phyloP scores from a whole-genome alignment of 1,140 invertebrate species.

The Oncopeltus fasciatus region DNA sequence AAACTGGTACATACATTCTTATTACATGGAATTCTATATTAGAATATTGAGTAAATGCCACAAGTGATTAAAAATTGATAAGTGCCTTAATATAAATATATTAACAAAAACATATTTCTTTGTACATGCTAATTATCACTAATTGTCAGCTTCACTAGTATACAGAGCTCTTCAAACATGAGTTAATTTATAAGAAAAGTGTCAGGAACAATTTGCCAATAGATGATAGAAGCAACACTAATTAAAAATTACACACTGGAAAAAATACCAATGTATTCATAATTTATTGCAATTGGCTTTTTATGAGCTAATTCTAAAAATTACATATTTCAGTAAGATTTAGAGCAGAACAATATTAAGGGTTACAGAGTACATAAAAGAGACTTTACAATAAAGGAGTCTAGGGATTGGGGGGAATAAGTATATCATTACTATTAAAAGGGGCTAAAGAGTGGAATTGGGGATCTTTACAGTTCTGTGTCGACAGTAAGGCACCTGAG shows the following conservation, averaged over 20 bases:
- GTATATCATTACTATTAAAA: no score
- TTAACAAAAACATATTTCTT: not conserved
- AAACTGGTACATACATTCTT: not conserved
- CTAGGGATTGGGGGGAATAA: no score
- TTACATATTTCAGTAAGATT: not conserved
- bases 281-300: not conserved
- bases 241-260: not conserved
- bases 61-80: not conserved
- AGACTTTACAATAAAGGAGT: no score
- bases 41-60: not conserved
- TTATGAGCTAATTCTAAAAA: not conserved
- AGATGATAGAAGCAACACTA: no score
- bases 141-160: not conserved
- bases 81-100: not conserved
- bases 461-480: no score
- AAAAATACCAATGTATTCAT: not conserved
- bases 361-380: no score
- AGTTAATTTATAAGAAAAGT: no score
- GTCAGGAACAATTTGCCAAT: no score
- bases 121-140: not conserved
- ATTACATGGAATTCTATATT: not conserved
- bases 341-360: not conserved
- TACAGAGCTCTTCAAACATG: not conserved
- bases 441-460: no score
- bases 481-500: no score